Percentiles rank a stretch among this genome's conserved stretches.
Conservation (phyloP, 2,113 vertebrate genomes). For the Holacanthus passer region DNA sequence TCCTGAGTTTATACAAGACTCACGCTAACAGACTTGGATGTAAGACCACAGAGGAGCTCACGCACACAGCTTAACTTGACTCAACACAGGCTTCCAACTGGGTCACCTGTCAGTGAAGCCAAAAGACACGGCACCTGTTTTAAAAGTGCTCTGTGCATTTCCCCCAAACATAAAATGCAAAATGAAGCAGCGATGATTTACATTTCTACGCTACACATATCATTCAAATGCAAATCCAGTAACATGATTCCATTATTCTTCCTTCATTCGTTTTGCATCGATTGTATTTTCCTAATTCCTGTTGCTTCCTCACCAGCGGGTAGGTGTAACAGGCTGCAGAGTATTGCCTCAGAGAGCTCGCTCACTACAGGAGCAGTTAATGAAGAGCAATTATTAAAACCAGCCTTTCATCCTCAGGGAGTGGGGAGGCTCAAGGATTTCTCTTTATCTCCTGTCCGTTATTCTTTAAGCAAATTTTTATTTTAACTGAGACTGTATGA, state of each 20-base stretch:
- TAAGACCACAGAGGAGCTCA: constrained; percentile 41
- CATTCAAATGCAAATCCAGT: constrained; percentile 35
- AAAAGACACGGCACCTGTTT: constrained; percentile 3
- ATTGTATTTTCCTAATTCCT: constrained; percentile 27
- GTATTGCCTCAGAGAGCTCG: constrained; percentile 54
- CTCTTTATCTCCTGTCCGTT: constrained; percentile 40
- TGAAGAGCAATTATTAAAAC: constrained; percentile 71
- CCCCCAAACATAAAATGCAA: neutral
- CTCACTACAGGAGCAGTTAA: constrained; percentile 57
- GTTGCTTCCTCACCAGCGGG: constrained; percentile 55
- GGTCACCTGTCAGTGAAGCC: constrained; percentile 34
- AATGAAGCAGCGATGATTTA: neutral
- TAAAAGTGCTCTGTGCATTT: constrained; percentile 3
- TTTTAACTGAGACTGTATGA: constrained; percentile 12
- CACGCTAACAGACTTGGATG: constrained; percentile 47
- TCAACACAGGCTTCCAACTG: constrained; percentile 39
- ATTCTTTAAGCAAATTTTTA: constrained; percentile 28
- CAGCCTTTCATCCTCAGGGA: constrained; percentile 61
- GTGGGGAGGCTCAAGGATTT: constrained; percentile 31
- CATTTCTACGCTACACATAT: neutral
- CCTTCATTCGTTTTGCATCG: constrained; percentile 18
- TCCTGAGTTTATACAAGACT: constrained; percentile 35
- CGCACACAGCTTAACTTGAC: constrained; percentile 26
- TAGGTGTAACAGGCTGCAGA: constrained; percentile 68
- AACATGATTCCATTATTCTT: neutral